Evolutionary conservation across 2,888 invertebrate genomes (phyloP), one percentile per base, ranked within the genome.

Genomic region (Noctua janthina): DNA sequence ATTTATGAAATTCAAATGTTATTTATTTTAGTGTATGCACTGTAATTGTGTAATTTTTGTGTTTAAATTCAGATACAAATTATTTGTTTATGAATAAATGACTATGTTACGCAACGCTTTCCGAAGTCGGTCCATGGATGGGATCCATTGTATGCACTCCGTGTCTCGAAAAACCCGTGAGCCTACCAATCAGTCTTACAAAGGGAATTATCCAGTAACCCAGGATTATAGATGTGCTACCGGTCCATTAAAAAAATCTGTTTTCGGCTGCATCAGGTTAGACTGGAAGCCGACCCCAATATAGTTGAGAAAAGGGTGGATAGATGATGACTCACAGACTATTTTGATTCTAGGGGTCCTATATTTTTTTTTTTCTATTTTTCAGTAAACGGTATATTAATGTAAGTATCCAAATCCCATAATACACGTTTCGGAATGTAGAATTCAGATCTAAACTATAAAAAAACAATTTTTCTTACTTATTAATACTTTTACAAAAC

Each of bases 371-470:
- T 62, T 62, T 59, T 59, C 59, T 29, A 51, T 51, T 51, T 17
- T 51, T 17, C 46, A 46, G 13, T 46, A 46, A 49, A 49, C 15
- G 15, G 13, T 49, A 64, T 8, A 17, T 35, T 17, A 10, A 35
- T 20, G 17, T 64, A 62, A 56, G 68, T 59, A 59, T 71, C 56
- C 51, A 59, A 78, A 83, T 66, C 62, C 29, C 62, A 73, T 76
- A 49, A 56, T 29, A 23, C 23, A 35, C 35, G 39, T 66, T 66
- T 77, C 17, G 86, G 86, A 84, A 86, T 86, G 83, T 84, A 78
- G 49, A 73, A 62, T 85, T 73, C 29, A 51, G 62, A 69, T 46
- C 15, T 69, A 77, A 49, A 69, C 46, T 49, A 82, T 15, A 67
- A n/a, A 49, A 82, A 81, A 49, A 35, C 29, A 20, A 23, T 35